Evolutionary conservation across 2,113 vertebrate species (phyloP).

Genomic region (Isichthys henryi): DNA sequence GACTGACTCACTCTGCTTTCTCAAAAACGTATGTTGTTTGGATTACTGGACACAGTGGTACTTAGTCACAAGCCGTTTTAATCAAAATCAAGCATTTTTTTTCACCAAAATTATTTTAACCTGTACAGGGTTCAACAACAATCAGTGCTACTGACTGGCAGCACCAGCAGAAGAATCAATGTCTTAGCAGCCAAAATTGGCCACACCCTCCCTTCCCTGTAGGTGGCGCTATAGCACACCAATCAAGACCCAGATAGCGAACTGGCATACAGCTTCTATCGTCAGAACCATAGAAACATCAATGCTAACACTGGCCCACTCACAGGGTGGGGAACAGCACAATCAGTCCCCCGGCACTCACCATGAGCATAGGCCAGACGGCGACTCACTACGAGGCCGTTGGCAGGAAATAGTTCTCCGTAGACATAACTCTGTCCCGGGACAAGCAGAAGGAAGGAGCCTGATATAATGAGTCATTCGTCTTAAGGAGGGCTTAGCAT

Average conservation of each 20-base stretch:
- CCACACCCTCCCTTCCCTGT: background rate
- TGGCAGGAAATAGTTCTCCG: background rate
- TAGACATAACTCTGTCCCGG: background rate
- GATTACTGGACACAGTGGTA: background rate
- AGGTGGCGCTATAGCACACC: background rate
- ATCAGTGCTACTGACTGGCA: background rate
- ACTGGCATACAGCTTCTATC: background rate
- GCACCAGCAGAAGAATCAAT: background rate
- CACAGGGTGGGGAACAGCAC: background rate
- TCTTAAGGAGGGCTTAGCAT: background rate
- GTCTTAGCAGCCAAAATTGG: background rate
- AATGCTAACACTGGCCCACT: background rate
- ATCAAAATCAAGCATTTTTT: background rate
- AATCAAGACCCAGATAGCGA: background rate
- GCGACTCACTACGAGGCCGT: background rate
- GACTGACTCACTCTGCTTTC: background rate
- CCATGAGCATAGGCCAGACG: background rate
- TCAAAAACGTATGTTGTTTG: background rate
- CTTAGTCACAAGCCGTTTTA: background rate
- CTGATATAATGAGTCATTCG: background rate
- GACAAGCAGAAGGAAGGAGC: background rate
- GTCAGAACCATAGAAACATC: background rate
- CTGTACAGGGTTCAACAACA: background rate
- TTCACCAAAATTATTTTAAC: background rate
- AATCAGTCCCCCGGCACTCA: background rate